A percentile compares a stretch with the other conserved stretches of the same genome.
Evolutionary conservation across 2,113 vertebrate species (phyloP).

Genomic region (Nanorana parkeri): DNA sequence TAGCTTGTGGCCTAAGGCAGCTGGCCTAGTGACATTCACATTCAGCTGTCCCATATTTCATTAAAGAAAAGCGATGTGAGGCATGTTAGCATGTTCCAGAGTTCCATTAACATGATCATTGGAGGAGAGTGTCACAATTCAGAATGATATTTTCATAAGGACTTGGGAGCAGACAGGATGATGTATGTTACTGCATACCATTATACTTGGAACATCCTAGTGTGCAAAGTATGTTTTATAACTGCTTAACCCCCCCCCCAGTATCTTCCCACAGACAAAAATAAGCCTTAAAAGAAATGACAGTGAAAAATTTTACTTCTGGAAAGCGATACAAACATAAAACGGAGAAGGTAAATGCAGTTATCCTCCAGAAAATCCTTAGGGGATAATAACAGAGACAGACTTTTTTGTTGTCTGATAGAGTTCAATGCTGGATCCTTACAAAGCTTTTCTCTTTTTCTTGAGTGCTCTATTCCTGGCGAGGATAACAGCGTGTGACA

Average conservation of each 20-base stretch:
- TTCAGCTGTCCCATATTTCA: not conserved
- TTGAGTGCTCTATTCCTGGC: not conserved
- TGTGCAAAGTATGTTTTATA: constrained; percentile 16
- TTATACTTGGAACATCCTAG: not conserved
- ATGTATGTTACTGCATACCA: constrained; percentile 57
- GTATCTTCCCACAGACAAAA: constrained; percentile 50
- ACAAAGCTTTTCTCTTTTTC: not conserved
- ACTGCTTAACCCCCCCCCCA: not conserved
- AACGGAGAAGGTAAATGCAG: constrained; percentile 64
- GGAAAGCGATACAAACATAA: constrained; percentile 68
- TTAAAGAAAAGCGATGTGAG: not conserved
- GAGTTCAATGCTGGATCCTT: constrained; percentile 56
- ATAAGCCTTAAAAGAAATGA: constrained; percentile 60
- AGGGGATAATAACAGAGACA: constrained; percentile 63
- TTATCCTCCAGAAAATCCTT: constrained; percentile 56
- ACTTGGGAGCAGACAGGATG: constrained; percentile 56
- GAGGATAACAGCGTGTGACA: constrained; percentile 41
- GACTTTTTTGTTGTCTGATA: constrained; percentile 60
- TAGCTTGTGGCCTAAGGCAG: not conserved
- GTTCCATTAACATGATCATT: constrained; percentile 50
- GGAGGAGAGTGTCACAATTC: constrained; percentile 54
- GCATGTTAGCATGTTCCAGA: not conserved
- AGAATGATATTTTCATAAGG: constrained; percentile 57
- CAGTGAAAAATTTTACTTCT: constrained; percentile 69
- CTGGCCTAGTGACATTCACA: not conserved